A percentile compares a stretch with the other conserved stretches of the same genome.
Evolutionary conservation across 2,113 vertebrate genomes (phyloP).

Genomic region (Cyphomyrus plagiostoma): DNA sequence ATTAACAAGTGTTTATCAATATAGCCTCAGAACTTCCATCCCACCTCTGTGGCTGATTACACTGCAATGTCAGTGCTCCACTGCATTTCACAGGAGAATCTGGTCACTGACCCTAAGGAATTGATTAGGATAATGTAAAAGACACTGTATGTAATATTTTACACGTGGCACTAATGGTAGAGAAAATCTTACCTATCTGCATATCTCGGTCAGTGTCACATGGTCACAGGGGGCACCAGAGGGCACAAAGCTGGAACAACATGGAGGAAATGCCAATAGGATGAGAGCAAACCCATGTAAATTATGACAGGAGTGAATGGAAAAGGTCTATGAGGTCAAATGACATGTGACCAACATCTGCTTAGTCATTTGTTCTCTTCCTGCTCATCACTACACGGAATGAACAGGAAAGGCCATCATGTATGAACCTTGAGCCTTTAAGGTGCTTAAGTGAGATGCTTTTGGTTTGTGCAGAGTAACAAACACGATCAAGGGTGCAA

Average conservation of each 20-base stretch:
- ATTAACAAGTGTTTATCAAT: not conserved
- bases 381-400: not conserved
- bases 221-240: not conserved
- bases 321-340: not conserved
- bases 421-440: not conserved
- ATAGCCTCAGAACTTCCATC: slow-evolving; percentile 3
- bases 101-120: not conserved
- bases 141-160: not conserved
- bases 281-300: not conserved
- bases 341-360: not conserved
- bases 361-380: not conserved
- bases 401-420: not conserved
- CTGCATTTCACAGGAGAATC: not conserved
- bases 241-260: not conserved
- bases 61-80: not conserved
- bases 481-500: not conserved
- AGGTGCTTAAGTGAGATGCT: not conserved
- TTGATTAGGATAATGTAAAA: not conserved
- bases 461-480: not conserved
- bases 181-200: not conserved
- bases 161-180: not conserved
- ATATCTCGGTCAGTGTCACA: not conserved
- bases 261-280: not conserved
- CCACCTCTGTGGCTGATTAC: not conserved
- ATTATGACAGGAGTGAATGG: not conserved